Evolutionary conservation across 1,140 invertebrate genomes (phyloP), one percentile per base, ranked within the genome.

Genomic region (Drosophila fuyamai): DNA sequence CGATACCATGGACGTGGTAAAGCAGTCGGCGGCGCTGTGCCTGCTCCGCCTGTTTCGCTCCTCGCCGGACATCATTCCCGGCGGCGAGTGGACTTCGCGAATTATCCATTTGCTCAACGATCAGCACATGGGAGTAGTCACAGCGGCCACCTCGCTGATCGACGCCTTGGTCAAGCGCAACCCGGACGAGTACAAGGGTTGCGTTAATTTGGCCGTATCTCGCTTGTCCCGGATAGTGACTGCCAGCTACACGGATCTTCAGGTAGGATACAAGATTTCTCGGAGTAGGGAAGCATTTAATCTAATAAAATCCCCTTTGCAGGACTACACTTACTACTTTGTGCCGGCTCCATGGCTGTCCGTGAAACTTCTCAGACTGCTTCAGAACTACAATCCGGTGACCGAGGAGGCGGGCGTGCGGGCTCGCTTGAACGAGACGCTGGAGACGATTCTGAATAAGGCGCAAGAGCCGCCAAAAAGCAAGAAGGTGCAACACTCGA

Each of bases 391-490:
- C 92, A 98, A 98, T 62, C 98, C 98, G 29, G 97, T 97, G 95
- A 95, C 96, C 91, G 98, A 99, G 92, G 98, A 99, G 94, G 97
- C 98, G 40, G 98, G 98, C 14, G 97, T 99, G 0, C 94, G 97
- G 63, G 98, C 98, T 4, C 95, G 98, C 60, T 93, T 99, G 41
- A 98, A 98, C 88, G 99, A 99, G 94, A 99, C 99, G 91, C 93
- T 99, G 84, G 99, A 99, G 94, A 99, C 98, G n/a, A 99, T 99
- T 90, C 94, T 99, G 76, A 99, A 99, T 92, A 99, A 99, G 94
- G 99, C 98, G 23, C 98, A 99, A 93, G 99, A 99, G 92, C 98
- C 99, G 58, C 98, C 98, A 36, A 99, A 99, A 93, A 99, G 99
- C 27, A 99, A 99, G 93, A 99, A 99, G 94, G 98, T 99, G 50